phyloP scores from a whole-genome alignment of 2,888 invertebrate species.

The Aspidiotus rigidus region DNA sequence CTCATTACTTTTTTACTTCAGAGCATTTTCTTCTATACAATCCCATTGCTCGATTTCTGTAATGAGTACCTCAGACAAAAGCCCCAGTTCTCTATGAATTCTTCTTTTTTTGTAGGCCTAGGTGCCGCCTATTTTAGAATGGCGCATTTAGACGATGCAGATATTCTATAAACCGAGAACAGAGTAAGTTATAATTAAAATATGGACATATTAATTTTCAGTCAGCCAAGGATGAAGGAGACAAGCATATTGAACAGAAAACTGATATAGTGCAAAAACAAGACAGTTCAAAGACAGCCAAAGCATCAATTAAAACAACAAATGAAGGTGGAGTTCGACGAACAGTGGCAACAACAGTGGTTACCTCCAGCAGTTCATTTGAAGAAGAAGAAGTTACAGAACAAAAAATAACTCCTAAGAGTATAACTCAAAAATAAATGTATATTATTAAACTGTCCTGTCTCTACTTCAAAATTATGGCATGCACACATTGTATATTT shows the following conservation, averaged over 20 bases:
- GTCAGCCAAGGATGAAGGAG: slow-evolving; percentile 28
- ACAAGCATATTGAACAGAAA: slow-evolving; percentile 29
- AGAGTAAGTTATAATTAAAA: neutral
- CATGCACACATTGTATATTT: no score
- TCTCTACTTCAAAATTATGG: no score
- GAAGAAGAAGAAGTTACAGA: slow-evolving; percentile 30
- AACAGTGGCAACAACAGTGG: slow-evolving; percentile 25
- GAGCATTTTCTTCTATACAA: no score
- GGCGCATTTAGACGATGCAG: neutral
- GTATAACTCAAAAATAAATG: slow-evolving; percentile 25
- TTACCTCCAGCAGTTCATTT: slow-evolving; percentile 26
- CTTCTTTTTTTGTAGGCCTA: no score
- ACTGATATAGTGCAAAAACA: slow-evolving; percentile 24
- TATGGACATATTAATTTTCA: neutral
- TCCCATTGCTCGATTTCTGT: no score
- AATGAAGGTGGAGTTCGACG: slow-evolving; percentile 32
- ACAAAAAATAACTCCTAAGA: slow-evolving; percentile 24
- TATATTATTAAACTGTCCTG: no score
- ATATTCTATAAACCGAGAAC: neutral
- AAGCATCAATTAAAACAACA: slow-evolving; percentile 29
- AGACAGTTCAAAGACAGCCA: slow-evolving; percentile 26
- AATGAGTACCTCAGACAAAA: no score
- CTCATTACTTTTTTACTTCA: no score
- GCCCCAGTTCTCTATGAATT: no score
- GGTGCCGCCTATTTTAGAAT: no score